phyloP scores from a whole-genome alignment of 2,888 invertebrate species.

The Plagodis pulveraria region DNA sequence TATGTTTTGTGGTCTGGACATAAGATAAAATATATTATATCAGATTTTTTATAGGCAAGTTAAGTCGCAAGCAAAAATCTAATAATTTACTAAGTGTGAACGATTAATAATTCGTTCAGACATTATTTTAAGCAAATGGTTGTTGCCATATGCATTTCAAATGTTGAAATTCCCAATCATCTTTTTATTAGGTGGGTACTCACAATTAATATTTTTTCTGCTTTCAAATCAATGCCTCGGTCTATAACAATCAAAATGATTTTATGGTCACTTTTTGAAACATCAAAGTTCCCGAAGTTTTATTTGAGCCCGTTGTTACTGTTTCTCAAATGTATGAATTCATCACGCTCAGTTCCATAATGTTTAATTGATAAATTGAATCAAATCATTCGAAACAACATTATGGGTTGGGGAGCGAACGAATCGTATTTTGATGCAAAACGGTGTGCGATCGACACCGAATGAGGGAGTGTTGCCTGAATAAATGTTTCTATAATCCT shows the following conservation, averaged over 20 bases:
- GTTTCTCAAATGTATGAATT: slow-evolving; percentile 47
- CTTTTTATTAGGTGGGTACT: slow-evolving; percentile 14
- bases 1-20: no score
- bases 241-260: slow-evolving; percentile 29
- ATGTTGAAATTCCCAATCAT: slow-evolving; percentile 15
- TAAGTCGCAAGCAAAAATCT: no score
- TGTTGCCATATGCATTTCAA: slow-evolving; percentile 24
- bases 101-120: slow-evolving; percentile 11
- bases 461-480: slow-evolving; percentile 17
- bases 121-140: slow-evolving; percentile 3
- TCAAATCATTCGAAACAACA: slow-evolving; percentile 70
- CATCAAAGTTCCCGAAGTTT: slow-evolving; percentile 32
- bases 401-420: slow-evolving; percentile 48
- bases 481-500: background rate
- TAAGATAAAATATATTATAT: no score
- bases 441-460: slow-evolving; percentile 49
- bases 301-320: slow-evolving; percentile 24
- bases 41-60: no score
- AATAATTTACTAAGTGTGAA: no score
- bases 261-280: slow-evolving; percentile 29
- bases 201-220: slow-evolving; percentile 23
- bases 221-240: slow-evolving; percentile 29
- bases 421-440: slow-evolving; percentile 73
- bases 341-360: slow-evolving; percentile 54
- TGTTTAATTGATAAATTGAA: slow-evolving; percentile 76